Percentiles rank a stretch among this genome's conserved stretches.
phyloP scores from a whole-genome alignment of 2,113 vertebrate genomes.

The Pseudorhombus dupliciocellatus region DNA sequence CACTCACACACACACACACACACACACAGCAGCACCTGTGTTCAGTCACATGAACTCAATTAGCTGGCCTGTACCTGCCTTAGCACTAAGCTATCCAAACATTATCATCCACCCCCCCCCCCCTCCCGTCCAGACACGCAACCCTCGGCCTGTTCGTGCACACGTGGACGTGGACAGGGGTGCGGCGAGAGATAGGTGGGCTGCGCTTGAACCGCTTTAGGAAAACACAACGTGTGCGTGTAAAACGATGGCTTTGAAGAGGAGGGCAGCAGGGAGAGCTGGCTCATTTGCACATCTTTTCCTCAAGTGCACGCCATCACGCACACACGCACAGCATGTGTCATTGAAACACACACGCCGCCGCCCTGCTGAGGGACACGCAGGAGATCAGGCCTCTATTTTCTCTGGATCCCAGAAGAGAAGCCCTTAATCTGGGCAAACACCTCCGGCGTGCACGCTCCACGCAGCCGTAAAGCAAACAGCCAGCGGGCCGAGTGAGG shows the following conservation, averaged over 20 bases:
- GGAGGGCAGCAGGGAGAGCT: neutral
- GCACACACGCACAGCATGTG: neutral
- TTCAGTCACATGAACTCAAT: conserved; percentile 60
- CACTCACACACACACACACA: neutral
- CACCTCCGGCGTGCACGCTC: conserved; percentile 65
- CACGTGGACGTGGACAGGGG: conserved; percentile 5
- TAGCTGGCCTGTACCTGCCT: conserved; percentile 15
- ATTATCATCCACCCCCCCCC: conserved; percentile 26
- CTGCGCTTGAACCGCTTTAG: conserved; percentile 25
- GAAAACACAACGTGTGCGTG: conserved; percentile 37
- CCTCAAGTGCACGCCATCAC: neutral
- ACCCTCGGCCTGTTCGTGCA: conserved; percentile 37
- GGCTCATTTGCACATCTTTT: conserved; percentile 7
- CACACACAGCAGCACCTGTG: conserved; percentile 46
- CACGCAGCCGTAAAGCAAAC: conserved; percentile 60
- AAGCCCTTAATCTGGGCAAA: conserved; percentile 79
- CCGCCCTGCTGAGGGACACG: conserved; percentile 44
- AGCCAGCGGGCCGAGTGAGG: conserved; percentile 41
- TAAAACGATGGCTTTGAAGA: conserved; percentile 70
- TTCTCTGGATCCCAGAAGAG: conserved; percentile 68
- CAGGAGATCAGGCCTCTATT: conserved; percentile 69
- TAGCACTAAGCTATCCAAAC: conserved; percentile 46
- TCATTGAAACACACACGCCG: neutral
- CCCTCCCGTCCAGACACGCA: conserved; percentile 49
- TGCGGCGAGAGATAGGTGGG: conserved; percentile 34